phyloP scores from a whole-genome alignment of 2,888 invertebrate genomes.

The Cecidostiba fungosa region DNA sequence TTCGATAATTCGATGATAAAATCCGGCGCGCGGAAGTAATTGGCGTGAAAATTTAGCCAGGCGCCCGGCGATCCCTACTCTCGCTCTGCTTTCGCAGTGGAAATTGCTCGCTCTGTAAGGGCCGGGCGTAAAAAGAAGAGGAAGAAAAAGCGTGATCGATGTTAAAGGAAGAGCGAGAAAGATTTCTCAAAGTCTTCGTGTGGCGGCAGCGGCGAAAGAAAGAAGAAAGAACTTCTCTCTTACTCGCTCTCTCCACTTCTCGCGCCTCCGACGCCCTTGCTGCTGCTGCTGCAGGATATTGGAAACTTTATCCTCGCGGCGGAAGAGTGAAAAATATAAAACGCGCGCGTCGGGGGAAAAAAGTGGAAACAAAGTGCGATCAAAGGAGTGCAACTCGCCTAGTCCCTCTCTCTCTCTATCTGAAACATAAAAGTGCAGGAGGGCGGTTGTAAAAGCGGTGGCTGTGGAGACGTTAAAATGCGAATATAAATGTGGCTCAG shows the following conservation, averaged over 20 bases:
- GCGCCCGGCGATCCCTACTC: background rate
- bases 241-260: conserved; percentile 45
- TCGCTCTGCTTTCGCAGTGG: background rate
- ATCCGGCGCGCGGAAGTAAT: conserved; percentile 57
- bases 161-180: conserved; percentile 43
- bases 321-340: conserved; percentile 60
- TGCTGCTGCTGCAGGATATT: conserved; percentile 69
- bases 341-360: conserved; percentile 50
- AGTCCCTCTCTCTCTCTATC: background rate
- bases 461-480: conserved; percentile 27
- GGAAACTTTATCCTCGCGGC: conserved; percentile 72
- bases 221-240: conserved; percentile 45
- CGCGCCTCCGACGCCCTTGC: conserved; percentile 22
- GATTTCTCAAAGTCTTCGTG: conserved; percentile 56
- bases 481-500: conserved; percentile 32
- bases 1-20: conserved; percentile 62
- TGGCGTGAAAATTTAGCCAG: conserved; percentile 57
- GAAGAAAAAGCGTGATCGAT: conserved; percentile 42
- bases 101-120: conserved; percentile 23
- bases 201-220: background rate
- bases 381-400: conserved; percentile 48
- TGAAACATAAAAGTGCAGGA: background rate
- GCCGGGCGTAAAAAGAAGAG: background rate
- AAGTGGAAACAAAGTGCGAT: conserved; percentile 55
- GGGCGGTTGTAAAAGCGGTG: conserved; percentile 1